Evolutionary conservation across 2,888 invertebrate genomes (phyloP).

Genomic region (Acleris cristana): DNA sequence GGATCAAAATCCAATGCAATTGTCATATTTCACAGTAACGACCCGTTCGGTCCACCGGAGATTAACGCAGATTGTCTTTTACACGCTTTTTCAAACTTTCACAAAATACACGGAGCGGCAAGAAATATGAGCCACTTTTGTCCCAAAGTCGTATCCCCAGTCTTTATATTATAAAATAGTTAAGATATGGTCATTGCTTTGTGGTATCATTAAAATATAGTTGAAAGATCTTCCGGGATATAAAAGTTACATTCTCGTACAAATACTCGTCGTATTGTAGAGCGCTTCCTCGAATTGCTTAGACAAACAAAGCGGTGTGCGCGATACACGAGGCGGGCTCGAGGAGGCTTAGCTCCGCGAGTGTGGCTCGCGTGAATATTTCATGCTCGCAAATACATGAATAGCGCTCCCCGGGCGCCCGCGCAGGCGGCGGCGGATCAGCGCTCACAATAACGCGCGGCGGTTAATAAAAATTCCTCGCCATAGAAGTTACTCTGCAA

Average conservation of each 20-base stretch:
- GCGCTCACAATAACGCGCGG: conserved; percentile 31
- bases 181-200: too few species aligned
- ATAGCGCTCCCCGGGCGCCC: conserved; percentile 9
- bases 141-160: not conserved
- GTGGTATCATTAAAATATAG: too few species aligned
- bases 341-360: conserved; percentile 13
- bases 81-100: conserved; percentile 1
- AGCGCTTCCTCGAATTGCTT: not conserved
- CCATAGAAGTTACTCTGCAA: conserved; percentile 35
- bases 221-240: too few species aligned
- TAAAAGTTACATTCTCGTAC: too few species aligned
- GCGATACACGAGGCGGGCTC: not conserved
- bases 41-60: too few species aligned
- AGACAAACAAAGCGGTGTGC: not conserved
- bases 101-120: conserved; percentile 8
- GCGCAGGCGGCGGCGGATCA: not conserved
- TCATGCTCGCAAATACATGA: conserved; percentile 28
- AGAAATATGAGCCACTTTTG: not conserved
- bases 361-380: conserved; percentile 21
- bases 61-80: conserved; percentile 1
- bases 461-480: conserved; percentile 37
- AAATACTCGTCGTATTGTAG: too few species aligned
- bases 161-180: not conserved
- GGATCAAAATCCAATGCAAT: too few species aligned
- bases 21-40: too few species aligned